These are phyloP conservation scores for Dendrocincla fuliginosa DNA, from an alignment of 2,797 vertebrate genomes.

Conservation along the genomic window DNA sequence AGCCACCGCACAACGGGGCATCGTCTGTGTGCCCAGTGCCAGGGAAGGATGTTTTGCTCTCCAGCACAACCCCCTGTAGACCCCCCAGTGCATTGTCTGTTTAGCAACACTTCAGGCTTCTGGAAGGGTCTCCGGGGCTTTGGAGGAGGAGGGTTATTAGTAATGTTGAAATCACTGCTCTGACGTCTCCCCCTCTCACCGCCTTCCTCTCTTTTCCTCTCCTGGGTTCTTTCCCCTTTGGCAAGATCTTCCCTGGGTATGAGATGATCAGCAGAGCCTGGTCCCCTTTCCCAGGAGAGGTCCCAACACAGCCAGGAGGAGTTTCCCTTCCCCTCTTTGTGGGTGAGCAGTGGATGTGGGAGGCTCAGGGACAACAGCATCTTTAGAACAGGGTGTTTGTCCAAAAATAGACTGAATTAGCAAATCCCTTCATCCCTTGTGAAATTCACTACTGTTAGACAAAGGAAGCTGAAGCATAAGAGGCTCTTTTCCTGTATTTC, in stretches of 20 bases:
- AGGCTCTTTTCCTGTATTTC: neutral
- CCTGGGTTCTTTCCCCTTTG: neutral
- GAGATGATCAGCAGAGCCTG: neutral
- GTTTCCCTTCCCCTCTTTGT: neutral
- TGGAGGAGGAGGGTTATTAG: neutral
- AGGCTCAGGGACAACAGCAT: neutral
- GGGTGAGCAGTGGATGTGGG: neutral
- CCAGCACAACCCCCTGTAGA: fast-evolving
- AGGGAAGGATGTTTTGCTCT: neutral
- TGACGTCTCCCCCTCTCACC: neutral
- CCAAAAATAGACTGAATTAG: neutral
- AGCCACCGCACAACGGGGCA: fast-evolving
- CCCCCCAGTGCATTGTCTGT: neutral
- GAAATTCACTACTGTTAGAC: fast-evolving
- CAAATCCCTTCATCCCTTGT: neutral
- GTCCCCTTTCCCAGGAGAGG: fast-evolving
- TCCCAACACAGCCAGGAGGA: neutral
- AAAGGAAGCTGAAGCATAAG: fast-evolving
- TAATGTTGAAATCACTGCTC: neutral
- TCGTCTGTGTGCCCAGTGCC: fast-evolving
- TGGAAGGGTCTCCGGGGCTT: neutral
- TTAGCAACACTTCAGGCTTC: neutral
- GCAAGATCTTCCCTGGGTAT: neutral
- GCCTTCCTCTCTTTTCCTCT: neutral
- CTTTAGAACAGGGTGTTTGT: neutral